A percentile compares a stretch with the other conserved stretches of the same genome.
Conservation (phyloP, 2,888 invertebrate genomes). For the Morpho deidamia region DNA sequence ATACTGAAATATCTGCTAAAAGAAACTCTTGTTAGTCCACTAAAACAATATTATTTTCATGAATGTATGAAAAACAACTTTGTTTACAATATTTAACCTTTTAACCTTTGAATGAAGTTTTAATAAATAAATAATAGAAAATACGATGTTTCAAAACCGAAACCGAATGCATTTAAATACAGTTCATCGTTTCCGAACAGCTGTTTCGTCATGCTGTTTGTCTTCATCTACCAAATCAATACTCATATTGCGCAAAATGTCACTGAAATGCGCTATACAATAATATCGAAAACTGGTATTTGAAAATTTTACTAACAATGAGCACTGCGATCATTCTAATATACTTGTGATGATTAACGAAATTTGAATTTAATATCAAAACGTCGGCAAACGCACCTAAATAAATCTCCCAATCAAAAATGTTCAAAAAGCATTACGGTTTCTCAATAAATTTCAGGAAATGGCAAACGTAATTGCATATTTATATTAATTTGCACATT, state of each 20-base stretch:
- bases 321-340: constrained; percentile 49
- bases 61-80: background rate
- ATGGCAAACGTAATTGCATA: constrained; percentile 8
- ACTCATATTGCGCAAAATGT: constrained; percentile 75
- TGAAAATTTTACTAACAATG: constrained; percentile 35
- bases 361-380: constrained; percentile 16
- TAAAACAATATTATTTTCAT: background rate
- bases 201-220: constrained; percentile 67
- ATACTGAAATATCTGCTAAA: too few species aligned
- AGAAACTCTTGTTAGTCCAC: too few species aligned
- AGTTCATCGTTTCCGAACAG: constrained; percentile 52
- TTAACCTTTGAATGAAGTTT: background rate
- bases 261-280: constrained; percentile 50
- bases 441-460: background rate
- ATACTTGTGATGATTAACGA: constrained; percentile 51
- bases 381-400: constrained; percentile 3
- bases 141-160: constrained; percentile 28
- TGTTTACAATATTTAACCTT: constrained; percentile 14
- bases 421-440: background rate
- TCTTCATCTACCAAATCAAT: constrained; percentile 70
- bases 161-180: constrained; percentile 27
- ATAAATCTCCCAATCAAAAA: constrained; percentile 4
- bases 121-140: background rate
- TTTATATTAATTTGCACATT: constrained; percentile 34
- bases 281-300: constrained; percentile 39